Percentiles rank a stretch among this genome's conserved stretches.
Evolutionary conservation across 2,888 invertebrate species (phyloP).

Genomic region (Camponotus fellah): DNA sequence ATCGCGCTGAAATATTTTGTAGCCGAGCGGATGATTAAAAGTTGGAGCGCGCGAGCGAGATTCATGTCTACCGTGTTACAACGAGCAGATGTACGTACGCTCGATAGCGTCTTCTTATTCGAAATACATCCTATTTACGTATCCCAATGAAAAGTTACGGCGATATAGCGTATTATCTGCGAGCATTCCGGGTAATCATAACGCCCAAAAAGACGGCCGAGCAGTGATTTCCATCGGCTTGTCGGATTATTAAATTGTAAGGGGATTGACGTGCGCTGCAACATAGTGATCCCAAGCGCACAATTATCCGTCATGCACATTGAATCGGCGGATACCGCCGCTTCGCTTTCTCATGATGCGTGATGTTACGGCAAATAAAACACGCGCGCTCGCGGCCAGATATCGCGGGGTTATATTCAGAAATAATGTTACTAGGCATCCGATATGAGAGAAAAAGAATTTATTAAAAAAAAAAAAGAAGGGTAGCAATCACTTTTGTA

Average conservation of each 20-base stretch:
- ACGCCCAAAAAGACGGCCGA: neutral
- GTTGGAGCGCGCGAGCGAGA: neutral
- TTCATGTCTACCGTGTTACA: slow-evolving; percentile 6
- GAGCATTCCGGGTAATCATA: slow-evolving; percentile 7
- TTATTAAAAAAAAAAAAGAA: neutral
- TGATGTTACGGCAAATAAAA: slow-evolving; percentile 31
- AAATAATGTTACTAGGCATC: slow-evolving; percentile 21
- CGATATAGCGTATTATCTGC: neutral
- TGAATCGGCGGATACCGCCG: slow-evolving; percentile 37
- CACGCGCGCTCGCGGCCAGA: slow-evolving; percentile 22
- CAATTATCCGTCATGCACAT: slow-evolving; percentile 45
- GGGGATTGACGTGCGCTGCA: slow-evolving; percentile 12
- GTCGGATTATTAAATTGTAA: slow-evolving; percentile 48
- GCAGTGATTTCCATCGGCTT: slow-evolving; percentile 22
- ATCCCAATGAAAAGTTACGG: neutral
- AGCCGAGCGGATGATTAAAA: slow-evolving; percentile 46
- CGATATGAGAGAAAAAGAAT: neutral
- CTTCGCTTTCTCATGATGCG: slow-evolving; percentile 27
- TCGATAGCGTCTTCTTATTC: slow-evolving; percentile 11
- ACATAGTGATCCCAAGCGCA: neutral
- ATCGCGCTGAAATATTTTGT: slow-evolving; percentile 42
- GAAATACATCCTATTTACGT: neutral
- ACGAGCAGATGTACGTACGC: neutral
- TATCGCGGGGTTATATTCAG: slow-evolving; percentile 20
- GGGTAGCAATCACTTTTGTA: slow-evolving; percentile 35